Evolutionary conservation across 2,888 invertebrate genomes (phyloP).

Genomic region (Atethmia centrago): DNA sequence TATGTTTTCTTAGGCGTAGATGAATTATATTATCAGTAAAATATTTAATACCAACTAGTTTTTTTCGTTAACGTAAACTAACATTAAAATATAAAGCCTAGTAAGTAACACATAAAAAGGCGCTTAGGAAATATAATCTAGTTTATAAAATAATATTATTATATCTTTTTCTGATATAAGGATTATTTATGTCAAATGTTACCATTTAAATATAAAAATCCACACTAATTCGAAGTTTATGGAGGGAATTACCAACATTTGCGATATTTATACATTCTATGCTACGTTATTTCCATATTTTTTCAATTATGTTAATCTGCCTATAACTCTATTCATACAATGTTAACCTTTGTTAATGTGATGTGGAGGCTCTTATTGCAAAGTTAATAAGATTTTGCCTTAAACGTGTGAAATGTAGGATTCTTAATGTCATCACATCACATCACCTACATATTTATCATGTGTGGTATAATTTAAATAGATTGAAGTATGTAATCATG

Average conservation of each 20-base stretch:
- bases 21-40: background rate
- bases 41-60: slow-evolving; percentile 16
- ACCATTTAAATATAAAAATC: slow-evolving; percentile 29
- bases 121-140: slow-evolving; percentile 1
- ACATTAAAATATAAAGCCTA: slow-evolving; percentile 1
- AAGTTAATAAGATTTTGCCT: slow-evolving; percentile 1
- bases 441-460: slow-evolving; percentile 14
- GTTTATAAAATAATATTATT: background rate
- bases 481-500: background rate
- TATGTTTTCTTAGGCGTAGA: background rate
- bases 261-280: background rate
- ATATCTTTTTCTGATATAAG: background rate
- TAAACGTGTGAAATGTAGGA: slow-evolving; percentile 10
- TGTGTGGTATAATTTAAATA: background rate
- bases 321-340: background rate
- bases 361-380: slow-evolving; percentile 21
- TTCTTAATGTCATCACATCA: slow-evolving; percentile 27
- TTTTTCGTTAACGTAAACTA: slow-evolving; percentile 13
- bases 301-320: slow-evolving; percentile 31
- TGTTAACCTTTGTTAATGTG: slow-evolving; percentile 1
- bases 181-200: slow-evolving; percentile 37
- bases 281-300: slow-evolving; percentile 1
- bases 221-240: slow-evolving; percentile 2
- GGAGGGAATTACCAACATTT: slow-evolving; percentile 17
- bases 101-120: slow-evolving; percentile 11